Base-by-base conservation (phyloP, 2,113 vertebrate species). In the Sinosuthora webbiana region DNA sequence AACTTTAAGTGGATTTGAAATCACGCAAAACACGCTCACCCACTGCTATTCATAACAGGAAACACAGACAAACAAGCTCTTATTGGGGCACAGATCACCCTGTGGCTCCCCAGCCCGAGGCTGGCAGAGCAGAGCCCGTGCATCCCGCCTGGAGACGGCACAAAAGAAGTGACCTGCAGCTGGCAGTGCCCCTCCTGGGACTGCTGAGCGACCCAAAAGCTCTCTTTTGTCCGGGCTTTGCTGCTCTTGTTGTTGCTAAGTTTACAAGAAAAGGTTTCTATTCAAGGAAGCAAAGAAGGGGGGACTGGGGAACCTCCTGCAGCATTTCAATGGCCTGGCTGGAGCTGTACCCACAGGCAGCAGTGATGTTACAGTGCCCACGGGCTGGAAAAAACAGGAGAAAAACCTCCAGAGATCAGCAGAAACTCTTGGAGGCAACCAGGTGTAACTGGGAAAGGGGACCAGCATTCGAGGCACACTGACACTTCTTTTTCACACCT, bases 1-100 rank as follows among this genome's bases (percentile, higher is more conserved):
- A 94, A 94, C 79, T 93, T 92, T 63, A 95, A 95, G 88, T 81
- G 90, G 88, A 94, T 92, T 87, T 96, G 93, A 95, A 97, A 95
- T 95, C 85, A 92, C 37, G 45, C 88, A 95, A 91, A 95, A 90
- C 79, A 74, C 11, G 55, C 79, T 92, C 44, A 25, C 28, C 75
- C 55, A 73, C 45, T 83, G 50, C 73, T 85, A 28, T 68, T 90
- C 70, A 25, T 27, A 78, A 83, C 1, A 62, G 73, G 37, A 41
- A 86, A 67, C 80, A 31, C 22, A 45, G 67, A 63, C 63, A 56
- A 30, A 67, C 77, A 57, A 64, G 59, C 55, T 79, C 35, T 44
- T 59, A 56, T 8, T 73, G 67, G 63, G 53, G 27, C 74, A 45
- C 50, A 87, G 73, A 75, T 44, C 14, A 67, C 21, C 44, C 87